Evolutionary conservation across 2,113 vertebrate genomes (phyloP).

Genomic region (Orcinus orca): DNA sequence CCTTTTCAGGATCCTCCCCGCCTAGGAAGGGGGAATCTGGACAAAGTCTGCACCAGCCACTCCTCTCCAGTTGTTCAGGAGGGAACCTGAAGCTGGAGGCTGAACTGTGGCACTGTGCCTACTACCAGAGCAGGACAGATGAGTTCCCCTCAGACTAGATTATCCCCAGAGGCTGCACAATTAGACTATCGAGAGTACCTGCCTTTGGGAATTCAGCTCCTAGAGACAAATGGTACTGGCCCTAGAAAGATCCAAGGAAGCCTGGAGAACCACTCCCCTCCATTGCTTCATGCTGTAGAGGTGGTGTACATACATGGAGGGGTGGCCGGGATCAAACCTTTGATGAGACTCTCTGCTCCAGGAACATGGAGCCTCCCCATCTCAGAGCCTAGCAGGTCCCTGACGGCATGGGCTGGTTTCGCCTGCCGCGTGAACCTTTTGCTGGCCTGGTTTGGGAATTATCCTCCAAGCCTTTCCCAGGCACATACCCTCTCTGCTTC

Average conservation of each 20-base stretch:
- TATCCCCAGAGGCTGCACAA: not conserved
- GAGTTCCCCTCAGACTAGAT: not conserved
- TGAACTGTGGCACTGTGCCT: not conserved
- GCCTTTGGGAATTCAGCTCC: not conserved
- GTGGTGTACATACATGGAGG: no score
- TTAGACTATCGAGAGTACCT: no score
- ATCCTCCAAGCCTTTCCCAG: not conserved
- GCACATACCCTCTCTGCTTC: not conserved
- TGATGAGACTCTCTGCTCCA: not conserved
- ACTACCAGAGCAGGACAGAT: not conserved
- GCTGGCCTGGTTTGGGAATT: not conserved
- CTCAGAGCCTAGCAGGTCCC: not conserved
- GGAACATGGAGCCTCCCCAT: not conserved
- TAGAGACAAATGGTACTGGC: not conserved
- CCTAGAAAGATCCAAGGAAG: not conserved
- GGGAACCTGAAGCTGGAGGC: not conserved
- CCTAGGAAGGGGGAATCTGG: not conserved
- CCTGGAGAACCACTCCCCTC: not conserved
- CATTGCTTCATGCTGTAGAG: not conserved
- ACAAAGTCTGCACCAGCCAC: not conserved
- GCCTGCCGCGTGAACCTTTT: not conserved
- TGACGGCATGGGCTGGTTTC: no score
- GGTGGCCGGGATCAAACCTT: not conserved
- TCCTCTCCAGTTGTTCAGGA: not conserved
- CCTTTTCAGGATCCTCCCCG: not conserved